A percentile compares a stretch with the other conserved stretches of the same genome.
phyloP scores from a whole-genome alignment of 2,113 vertebrate genomes.

The Pelvicachromis taeniatus region DNA sequence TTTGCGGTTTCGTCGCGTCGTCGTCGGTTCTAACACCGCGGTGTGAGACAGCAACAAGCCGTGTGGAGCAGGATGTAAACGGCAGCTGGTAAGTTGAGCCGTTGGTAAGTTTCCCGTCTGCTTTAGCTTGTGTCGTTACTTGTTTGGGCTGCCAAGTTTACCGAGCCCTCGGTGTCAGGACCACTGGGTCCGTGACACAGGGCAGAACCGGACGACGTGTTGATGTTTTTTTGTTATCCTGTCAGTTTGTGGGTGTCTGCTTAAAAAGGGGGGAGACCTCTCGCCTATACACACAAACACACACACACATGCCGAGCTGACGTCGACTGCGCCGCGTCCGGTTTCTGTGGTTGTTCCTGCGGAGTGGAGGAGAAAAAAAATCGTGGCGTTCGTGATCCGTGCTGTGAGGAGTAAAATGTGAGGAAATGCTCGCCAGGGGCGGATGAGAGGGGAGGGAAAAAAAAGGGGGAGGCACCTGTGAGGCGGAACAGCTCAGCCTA shows the following conservation, averaged over 20 bases:
- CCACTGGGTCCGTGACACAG: background rate
- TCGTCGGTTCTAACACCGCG: slow-evolving; percentile 38
- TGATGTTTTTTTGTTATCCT: background rate
- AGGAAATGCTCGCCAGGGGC: background rate
- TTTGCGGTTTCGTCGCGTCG: slow-evolving; percentile 17
- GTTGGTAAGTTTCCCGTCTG: slow-evolving; percentile 63
- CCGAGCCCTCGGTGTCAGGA: background rate
- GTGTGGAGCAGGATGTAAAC: slow-evolving; percentile 54
- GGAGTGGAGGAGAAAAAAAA: background rate
- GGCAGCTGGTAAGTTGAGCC: slow-evolving; percentile 56
- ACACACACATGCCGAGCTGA: slow-evolving; percentile 37
- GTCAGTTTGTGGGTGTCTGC: slow-evolving; percentile 11
- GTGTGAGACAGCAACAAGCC: slow-evolving; percentile 20
- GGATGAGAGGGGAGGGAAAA: background rate
- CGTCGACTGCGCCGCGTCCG: slow-evolving; percentile 57
- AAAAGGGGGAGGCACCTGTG: slow-evolving; percentile 47
- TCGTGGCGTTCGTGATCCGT: background rate
- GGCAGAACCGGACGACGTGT: background rate
- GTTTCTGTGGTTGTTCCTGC: slow-evolving; percentile 26
- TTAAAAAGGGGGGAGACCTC: background rate
- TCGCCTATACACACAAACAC: background rate
- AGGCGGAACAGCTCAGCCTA: slow-evolving; percentile 21
- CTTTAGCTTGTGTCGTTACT: slow-evolving; percentile 27
- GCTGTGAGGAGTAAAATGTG: background rate
- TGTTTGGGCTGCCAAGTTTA: slow-evolving; percentile 37